Conservation (phyloP, 2,113 vertebrate genomes). For the Platycercus adscitus region DNA sequence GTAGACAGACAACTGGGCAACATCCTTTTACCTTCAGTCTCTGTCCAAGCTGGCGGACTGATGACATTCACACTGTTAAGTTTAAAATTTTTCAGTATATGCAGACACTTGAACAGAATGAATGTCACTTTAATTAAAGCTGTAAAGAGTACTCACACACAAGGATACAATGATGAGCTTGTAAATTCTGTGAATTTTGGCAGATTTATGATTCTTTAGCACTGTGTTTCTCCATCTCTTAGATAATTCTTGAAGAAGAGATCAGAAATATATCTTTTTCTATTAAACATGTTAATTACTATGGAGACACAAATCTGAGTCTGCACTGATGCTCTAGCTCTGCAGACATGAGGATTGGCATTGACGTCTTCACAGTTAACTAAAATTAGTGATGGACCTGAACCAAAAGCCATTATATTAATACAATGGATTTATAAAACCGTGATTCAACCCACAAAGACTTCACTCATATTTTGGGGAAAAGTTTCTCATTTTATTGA, state of each 20-base stretch:
- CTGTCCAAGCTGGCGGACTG: neutral
- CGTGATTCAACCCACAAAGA: neutral
- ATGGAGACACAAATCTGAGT: constrained; percentile 45
- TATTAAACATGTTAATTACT: neutral
- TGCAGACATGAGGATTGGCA: constrained; percentile 14
- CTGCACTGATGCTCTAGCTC: neutral
- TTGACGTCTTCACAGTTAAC: neutral
- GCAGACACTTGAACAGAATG: neutral
- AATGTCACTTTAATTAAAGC: neutral
- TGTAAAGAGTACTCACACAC: neutral
- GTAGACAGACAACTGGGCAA: neutral
- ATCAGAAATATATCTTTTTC: neutral
- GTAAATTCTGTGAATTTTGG: constrained; percentile 4
- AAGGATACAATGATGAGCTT: neutral
- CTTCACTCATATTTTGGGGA: neutral
- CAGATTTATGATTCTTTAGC: constrained; percentile 52
- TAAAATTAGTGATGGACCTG: constrained; percentile 44
- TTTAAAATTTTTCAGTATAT: neutral
- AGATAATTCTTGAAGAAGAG: constrained; percentile 18
- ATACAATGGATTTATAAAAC: neutral
- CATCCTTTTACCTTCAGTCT: neutral
- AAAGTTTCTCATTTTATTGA: neutral
- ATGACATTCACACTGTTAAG: neutral
- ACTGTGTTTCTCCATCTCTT: constrained; percentile 41
- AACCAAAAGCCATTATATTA: constrained; percentile 37